Evolutionary conservation across 2,797 vertebrate genomes (phyloP), one percentile per base, ranked within the genome.

Genomic region (Chlorospingus semifuscus): DNA sequence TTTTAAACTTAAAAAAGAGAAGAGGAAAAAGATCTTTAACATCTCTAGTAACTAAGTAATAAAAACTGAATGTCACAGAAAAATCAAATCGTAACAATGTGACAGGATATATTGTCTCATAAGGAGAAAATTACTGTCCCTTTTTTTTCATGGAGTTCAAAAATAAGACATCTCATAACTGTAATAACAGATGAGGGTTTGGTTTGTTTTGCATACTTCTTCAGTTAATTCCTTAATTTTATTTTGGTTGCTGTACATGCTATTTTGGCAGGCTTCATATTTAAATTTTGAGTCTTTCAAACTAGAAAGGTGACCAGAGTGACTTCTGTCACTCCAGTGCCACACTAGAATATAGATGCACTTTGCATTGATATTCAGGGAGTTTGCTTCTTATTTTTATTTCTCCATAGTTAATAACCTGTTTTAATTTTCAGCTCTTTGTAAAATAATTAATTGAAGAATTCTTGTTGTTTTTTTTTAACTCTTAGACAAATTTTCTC

Each of bases 1-100:
- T 85, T 57, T 57, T 60, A 1, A 14, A 61, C 15, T n/a, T 82
- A 7, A 26, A 59, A 56, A n/a, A 36, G 14, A 32, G 10, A 59
- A 5, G 9, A 36, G 10, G 9, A 39, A 19, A 69, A 72, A 55
- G 0, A 15, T n/a, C 21, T 82, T 61, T 57, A 74, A n/a, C 41
- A 36, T 19, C 44, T 85, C 24, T 74, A 64, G 71, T 64, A 85
- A 87, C 82, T 70, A 56, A 26, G 42, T 72, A 61, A 68, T 80
- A 70, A 81, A 91, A 92, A 39, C 27, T 55, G 56, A 82, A 85
- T 90, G 75, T 87, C 83, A 92, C 6, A 53, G 60, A 55, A 68
- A 90, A 80, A 78, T 90, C 29, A 36, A 10, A 91, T 87, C 75
- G 59, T 87, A 94, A 87, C 78, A 87, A 44, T 90, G 26, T 90